Conservation (phyloP, 2,888 invertebrate genomes). For the Nomada flava region DNA sequence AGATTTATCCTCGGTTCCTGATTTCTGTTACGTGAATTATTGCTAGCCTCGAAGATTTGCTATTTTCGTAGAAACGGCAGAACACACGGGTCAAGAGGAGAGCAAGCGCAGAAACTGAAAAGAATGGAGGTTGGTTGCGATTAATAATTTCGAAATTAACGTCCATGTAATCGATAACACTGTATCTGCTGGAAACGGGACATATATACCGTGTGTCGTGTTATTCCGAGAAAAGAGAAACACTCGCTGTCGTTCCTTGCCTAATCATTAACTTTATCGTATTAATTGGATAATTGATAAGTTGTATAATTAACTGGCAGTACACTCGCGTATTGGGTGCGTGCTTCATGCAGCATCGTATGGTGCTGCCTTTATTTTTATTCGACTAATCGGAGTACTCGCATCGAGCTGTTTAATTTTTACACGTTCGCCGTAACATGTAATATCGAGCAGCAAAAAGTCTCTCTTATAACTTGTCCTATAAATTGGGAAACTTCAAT, state of each 20-base stretch:
- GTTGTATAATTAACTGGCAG: not conserved
- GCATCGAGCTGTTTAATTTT: not conserved
- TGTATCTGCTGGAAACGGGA: slow-evolving; percentile 14
- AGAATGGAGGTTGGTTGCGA: slow-evolving; percentile 76
- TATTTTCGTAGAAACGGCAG: slow-evolving; percentile 30
- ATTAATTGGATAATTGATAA: slow-evolving; percentile 26
- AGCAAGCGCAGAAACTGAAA: slow-evolving; percentile 46
- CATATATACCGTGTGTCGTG: slow-evolving; percentile 28
- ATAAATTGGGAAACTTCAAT: too few relatives aligned
- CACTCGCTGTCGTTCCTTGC: slow-evolving; percentile 6
- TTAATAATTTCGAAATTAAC: slow-evolving; percentile 50
- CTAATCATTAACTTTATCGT: slow-evolving; percentile 1
- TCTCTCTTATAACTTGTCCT: too few relatives aligned
- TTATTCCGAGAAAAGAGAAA: slow-evolving; percentile 1
- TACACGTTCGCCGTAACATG: too few relatives aligned
- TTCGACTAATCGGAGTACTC: not conserved
- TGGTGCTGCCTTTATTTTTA: not conserved
- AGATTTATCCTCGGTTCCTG: slow-evolving; percentile 23
- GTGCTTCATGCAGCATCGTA: not conserved
- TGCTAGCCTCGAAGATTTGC: slow-evolving; percentile 14
- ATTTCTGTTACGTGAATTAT: slow-evolving; percentile 35
- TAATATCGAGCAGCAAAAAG: too few relatives aligned
- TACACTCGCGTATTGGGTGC: not conserved
- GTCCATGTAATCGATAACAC: slow-evolving; percentile 44
- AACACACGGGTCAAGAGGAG: slow-evolving; percentile 27